Conservation (phyloP, 2,888 invertebrate species). For the Nemoura dubitans region DNA sequence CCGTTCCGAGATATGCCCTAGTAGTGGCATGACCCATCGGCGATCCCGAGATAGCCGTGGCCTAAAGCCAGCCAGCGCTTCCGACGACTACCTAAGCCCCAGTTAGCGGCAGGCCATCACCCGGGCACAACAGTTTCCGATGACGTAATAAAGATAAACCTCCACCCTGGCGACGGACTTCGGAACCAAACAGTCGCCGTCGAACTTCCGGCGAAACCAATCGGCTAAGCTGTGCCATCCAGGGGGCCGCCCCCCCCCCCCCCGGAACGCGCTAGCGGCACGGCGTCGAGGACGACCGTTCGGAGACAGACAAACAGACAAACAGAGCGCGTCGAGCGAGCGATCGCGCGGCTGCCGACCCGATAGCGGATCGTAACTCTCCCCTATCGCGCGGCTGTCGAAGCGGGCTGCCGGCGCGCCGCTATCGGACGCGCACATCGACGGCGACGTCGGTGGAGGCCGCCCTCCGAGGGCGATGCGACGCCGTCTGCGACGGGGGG, state of each 20-base stretch:
- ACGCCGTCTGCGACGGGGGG: background rate
- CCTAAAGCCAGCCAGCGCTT: too few species aligned
- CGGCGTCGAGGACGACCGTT: background rate
- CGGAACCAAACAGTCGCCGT: background rate
- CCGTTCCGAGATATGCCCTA: too few species aligned
- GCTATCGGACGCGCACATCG: background rate
- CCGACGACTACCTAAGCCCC: too few species aligned
- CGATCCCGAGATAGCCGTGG: too few species aligned
- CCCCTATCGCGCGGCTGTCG: background rate
- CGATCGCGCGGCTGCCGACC: background rate
- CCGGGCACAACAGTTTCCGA: too few species aligned
- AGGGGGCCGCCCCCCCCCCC: background rate
- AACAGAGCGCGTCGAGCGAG: background rate
- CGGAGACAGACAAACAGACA: background rate
- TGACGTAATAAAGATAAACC: too few species aligned
- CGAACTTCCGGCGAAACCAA: background rate
- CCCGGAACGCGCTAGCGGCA: background rate
- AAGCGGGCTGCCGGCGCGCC: background rate
- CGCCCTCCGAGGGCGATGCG: background rate
- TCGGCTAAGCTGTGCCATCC: background rate
- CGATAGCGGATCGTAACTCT: background rate
- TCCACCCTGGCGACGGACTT: background rate
- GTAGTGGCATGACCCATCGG: too few species aligned
- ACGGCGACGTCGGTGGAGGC: too few species aligned
- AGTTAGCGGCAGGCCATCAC: too few species aligned